Evolutionary conservation across 2,797 vertebrate species (phyloP).

Genomic region (Girardinus metallicus): DNA sequence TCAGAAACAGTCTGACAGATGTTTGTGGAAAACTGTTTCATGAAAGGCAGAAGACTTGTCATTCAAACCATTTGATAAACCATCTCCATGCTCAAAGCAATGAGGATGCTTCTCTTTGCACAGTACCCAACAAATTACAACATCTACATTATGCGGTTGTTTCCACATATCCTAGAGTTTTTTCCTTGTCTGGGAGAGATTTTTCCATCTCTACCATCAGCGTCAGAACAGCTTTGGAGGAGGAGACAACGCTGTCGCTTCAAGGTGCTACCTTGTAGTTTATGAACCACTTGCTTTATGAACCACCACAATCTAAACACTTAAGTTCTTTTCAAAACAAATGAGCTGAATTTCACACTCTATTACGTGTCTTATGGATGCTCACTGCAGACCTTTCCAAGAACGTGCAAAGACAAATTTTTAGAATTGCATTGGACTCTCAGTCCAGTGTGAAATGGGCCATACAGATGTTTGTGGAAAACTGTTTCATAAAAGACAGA

Average conservation of each 20-base stretch:
- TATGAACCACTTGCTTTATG: not conserved
- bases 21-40: too few species aligned
- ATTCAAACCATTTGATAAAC: not conserved
- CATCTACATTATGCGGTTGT: not conserved
- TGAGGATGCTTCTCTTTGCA: not conserved
- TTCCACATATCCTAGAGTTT: not conserved
- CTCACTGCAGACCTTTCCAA: not conserved
- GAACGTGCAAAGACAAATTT: not conserved
- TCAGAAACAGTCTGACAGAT: too few species aligned
- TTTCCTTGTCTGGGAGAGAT: not conserved
- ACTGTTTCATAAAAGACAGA: conserved; percentile 40
- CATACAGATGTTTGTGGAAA: conserved; percentile 11
- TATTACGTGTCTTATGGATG: not conserved
- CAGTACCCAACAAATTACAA: not conserved
- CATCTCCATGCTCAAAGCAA: not conserved
- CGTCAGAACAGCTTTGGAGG: not conserved
- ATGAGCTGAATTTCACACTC: not conserved
- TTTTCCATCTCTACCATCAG: not conserved
- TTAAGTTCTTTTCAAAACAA: not conserved
- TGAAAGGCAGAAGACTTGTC: too few species aligned
- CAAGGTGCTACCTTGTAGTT: not conserved
- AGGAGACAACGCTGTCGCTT: not conserved
- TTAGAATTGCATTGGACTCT: not conserved
- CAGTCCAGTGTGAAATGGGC: not conserved
- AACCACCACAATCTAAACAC: not conserved